These are phyloP conservation scores for Eurosta solidaginis DNA, from an alignment of 1,140 invertebrate species.

Conservation along the genomic window DNA sequence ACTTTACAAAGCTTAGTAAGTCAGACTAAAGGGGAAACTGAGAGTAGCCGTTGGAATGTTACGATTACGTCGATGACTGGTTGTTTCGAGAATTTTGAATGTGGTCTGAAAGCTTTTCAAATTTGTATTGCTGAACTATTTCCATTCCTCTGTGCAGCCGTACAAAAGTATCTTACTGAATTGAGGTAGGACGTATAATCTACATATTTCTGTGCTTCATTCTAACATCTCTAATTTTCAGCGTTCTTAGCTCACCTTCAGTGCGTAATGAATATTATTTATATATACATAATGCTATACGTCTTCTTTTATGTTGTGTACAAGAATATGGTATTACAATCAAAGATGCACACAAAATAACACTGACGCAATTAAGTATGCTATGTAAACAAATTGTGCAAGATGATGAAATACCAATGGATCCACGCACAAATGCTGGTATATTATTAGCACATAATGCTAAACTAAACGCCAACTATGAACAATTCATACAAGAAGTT, in stretches of 20 bases:
- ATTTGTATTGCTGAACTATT: constrained; percentile 12
- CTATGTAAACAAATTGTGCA: constrained; percentile 31
- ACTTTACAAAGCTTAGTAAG: constrained; percentile 19
- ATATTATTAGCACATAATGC: constrained; percentile 37
- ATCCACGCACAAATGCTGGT: constrained; percentile 37
- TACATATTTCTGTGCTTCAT: background rate
- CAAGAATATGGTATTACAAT: constrained; percentile 32
- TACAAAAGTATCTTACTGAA: constrained; percentile 35
- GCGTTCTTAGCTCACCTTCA: constrained; percentile 34
- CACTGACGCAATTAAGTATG: constrained; percentile 27
- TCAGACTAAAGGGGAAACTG: constrained; percentile 7
- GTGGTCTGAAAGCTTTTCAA: constrained; percentile 32
- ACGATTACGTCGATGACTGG: constrained; percentile 30
- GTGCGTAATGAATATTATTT: constrained; percentile 37
- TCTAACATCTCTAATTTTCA: background rate
- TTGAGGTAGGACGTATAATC: constrained; percentile 30
- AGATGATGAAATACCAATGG: constrained; percentile 37
- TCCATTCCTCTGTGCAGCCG: constrained; percentile 31
- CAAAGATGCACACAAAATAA: constrained; percentile 4
- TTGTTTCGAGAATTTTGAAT: constrained; percentile 37
- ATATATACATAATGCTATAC: constrained; percentile 34
- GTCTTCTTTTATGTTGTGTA: constrained; percentile 24
- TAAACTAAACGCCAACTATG: constrained; percentile 28
- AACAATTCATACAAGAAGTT: constrained; percentile 29
- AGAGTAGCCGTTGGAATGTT: constrained; percentile 31